Evolutionary conservation across 2,888 invertebrate genomes (phyloP).

Genomic region (Drosophila colorata): DNA sequence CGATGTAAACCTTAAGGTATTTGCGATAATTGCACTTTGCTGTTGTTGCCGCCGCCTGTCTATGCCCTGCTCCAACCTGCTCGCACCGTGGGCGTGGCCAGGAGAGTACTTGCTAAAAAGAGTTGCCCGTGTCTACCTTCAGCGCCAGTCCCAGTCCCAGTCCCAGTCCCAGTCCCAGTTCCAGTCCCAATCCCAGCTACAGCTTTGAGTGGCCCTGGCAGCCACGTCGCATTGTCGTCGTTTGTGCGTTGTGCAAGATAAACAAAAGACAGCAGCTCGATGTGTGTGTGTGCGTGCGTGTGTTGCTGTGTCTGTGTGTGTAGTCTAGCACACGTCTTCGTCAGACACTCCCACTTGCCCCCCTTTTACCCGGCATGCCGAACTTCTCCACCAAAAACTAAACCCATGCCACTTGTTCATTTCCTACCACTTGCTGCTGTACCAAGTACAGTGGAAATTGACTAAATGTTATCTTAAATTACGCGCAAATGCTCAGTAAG

Average conservation of each 20-base stretch:
- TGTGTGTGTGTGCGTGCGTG: conserved; percentile 14
- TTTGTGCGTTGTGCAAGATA: conserved; percentile 69
- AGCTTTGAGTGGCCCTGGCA: conserved; percentile 49
- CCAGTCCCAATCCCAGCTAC: conserved; percentile 1
- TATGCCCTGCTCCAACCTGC: conserved; percentile 14
- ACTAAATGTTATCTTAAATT: conserved; percentile 8
- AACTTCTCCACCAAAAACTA: conserved; percentile 31
- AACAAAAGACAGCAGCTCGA: conserved; percentile 70
- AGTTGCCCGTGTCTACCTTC: conserved; percentile 48
- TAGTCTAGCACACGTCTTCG: conserved; percentile 67
- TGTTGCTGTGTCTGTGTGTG: conserved; percentile 28
- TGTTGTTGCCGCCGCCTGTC: conserved; percentile 59
- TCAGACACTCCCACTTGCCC: conserved; percentile 22
- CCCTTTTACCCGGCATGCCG: not conserved
- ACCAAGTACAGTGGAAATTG: conserved; percentile 32
- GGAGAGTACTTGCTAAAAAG: conserved; percentile 58
- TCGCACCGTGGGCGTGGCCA: conserved; percentile 37
- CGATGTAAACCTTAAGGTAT: conserved; percentile 82
- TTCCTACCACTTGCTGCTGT: conserved; percentile 21
- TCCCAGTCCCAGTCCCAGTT: not conserved
- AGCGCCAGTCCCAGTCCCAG: conserved; percentile 6
- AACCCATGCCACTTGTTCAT: conserved; percentile 31
- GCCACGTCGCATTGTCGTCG: conserved; percentile 57
- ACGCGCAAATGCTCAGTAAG: not conserved
- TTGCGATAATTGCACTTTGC: conserved; percentile 83